These are phyloP conservation scores for Anticlea derivata DNA, from an alignment of 2,888 invertebrate species.

Conservation along the genomic window DNA sequence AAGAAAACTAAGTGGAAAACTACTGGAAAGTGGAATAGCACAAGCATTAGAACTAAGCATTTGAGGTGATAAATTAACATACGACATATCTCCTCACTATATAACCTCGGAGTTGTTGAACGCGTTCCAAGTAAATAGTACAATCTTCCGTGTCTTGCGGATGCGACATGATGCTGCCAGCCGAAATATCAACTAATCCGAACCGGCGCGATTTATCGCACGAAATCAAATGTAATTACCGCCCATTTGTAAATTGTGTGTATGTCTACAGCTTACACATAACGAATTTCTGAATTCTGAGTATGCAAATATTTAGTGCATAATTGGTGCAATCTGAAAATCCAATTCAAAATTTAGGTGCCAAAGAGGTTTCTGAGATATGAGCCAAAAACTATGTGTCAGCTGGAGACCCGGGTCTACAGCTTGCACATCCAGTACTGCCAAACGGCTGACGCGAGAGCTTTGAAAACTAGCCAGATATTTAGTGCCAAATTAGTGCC, in stretches of 20 bases:
- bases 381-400: too few relatives aligned
- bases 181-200: conserved; percentile 52
- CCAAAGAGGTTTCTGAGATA: too few relatives aligned
- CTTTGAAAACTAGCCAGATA: too few relatives aligned
- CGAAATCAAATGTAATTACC: conserved; percentile 31
- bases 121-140: conserved; percentile 68
- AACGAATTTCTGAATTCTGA: too few relatives aligned
- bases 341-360: too few relatives aligned
- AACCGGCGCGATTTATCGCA: conserved; percentile 24
- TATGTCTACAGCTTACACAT: too few relatives aligned
- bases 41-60: conserved; percentile 30
- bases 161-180: conserved; percentile 57
- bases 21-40: conserved; percentile 41
- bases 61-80: conserved; percentile 55
- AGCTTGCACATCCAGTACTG: too few relatives aligned
- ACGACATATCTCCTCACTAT: conserved; percentile 54
- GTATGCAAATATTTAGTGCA: too few relatives aligned
- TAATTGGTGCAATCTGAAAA: too few relatives aligned
- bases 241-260: conserved; percentile 23
- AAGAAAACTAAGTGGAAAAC: conserved; percentile 42
- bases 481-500: too few relatives aligned
- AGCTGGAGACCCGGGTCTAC: too few relatives aligned
- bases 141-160: conserved; percentile 64
- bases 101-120: conserved; percentile 71
- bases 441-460: too few relatives aligned